A percentile compares a stretch with the other conserved stretches of the same genome.
Evolutionary conservation across 2,888 invertebrate species (phyloP).

Genomic region (Tupiocoris notatus): DNA sequence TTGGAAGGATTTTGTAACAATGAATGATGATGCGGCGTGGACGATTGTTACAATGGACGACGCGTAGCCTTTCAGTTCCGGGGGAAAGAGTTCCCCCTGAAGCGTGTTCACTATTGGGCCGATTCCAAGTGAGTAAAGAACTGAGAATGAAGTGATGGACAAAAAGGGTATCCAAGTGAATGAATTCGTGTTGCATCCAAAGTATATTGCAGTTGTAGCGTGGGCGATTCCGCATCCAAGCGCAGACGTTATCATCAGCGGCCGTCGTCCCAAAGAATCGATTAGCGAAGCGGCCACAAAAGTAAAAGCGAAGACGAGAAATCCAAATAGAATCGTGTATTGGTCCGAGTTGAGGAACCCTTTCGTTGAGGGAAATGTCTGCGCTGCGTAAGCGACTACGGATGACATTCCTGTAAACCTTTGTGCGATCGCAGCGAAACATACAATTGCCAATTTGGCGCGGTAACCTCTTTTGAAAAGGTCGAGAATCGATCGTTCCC

Average conservation of each 20-base stretch:
- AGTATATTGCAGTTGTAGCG: conserved; percentile 46
- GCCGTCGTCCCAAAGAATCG: conserved; percentile 47
- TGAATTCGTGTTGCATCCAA: conserved; percentile 6
- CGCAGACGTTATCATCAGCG: conserved; percentile 47
- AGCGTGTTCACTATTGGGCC: conserved; percentile 48
- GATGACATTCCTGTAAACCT: conserved; percentile 49
- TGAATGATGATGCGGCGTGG: conserved; percentile 47
- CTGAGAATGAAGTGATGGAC: conserved; percentile 46
- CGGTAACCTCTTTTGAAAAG: conserved; percentile 42
- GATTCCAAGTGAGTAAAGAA: conserved; percentile 48
- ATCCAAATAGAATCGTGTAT: conserved; percentile 49
- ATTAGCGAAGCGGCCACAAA: conserved; percentile 47
- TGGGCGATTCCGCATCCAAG: conserved; percentile 46
- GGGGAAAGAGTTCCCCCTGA: conserved; percentile 49
- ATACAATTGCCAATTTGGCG: conserved; percentile 46
- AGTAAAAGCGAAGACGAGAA: conserved; percentile 47
- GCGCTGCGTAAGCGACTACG: conserved; percentile 48
- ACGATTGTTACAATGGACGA: conserved; percentile 47
- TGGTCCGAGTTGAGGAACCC: conserved; percentile 47
- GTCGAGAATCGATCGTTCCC: conserved; percentile 19
- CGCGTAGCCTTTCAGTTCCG: conserved; percentile 47
- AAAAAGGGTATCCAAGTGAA: conserved; percentile 45
- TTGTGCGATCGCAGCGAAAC: conserved; percentile 47
- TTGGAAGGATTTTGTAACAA: conserved; percentile 49
- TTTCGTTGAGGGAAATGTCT: conserved; percentile 46